These are phyloP conservation scores for Megalops atlanticus DNA, from an alignment of 2,113 vertebrate genomes.

Conservation along the genomic window DNA sequence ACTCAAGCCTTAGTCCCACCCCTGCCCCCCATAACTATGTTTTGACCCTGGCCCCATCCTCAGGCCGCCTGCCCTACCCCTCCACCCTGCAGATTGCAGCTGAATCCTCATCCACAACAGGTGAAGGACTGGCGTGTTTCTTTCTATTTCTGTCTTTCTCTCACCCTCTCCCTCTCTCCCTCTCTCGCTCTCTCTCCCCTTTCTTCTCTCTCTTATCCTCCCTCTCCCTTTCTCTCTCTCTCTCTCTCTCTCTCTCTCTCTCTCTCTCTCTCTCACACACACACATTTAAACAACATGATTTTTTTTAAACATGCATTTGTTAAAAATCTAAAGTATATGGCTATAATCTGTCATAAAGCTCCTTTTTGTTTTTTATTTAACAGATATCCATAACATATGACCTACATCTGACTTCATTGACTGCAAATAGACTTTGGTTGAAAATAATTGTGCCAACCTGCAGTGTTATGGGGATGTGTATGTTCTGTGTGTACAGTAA, in stretches of 20 bases:
- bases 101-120: not conserved
- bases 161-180: not conserved
- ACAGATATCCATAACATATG: no score
- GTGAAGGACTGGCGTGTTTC: not conserved
- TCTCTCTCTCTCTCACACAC: not conserved
- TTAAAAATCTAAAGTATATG: no score
- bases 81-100: not conserved
- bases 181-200: not conserved
- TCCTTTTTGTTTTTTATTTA: no score
- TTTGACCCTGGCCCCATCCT: not conserved
- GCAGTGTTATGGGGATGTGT: not conserved
- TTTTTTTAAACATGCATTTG: no score
- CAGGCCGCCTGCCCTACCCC: not conserved
- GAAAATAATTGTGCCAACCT: not conserved
- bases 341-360: no score
- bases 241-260: not conserved
- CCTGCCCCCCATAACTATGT: not conserved
- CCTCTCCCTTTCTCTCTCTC: not conserved
- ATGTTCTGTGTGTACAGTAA: not conserved
- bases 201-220: not conserved
- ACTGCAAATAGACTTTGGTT: no score
- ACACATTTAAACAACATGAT: conserved; percentile 45
- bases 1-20: not conserved
- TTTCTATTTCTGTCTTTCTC: no score
- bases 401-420: no score